Evolutionary conservation across 2,888 invertebrate genomes (phyloP).

Genomic region (Drosophila mimetica): DNA sequence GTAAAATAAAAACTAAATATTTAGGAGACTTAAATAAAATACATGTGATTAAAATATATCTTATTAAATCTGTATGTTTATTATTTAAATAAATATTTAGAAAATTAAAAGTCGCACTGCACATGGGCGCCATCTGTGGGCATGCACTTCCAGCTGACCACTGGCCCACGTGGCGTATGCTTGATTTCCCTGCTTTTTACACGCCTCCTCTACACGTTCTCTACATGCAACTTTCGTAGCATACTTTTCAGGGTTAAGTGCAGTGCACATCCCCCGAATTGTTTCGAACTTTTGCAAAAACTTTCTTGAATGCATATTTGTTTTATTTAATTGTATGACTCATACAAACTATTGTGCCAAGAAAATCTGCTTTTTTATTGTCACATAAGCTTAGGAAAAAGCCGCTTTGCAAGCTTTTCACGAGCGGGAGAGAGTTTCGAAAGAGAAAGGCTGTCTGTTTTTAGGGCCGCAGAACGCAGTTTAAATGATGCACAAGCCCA

Average conservation of each 20-base stretch:
- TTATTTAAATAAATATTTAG: too few species aligned
- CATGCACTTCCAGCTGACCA: constrained; percentile 4
- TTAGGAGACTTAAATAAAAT: too few species aligned
- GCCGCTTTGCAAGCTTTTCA: constrained; percentile 15
- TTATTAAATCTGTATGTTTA: too few species aligned
- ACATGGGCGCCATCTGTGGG: constrained; percentile 20
- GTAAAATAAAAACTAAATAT: too few species aligned
- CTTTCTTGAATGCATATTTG: not conserved
- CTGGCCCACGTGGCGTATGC: constrained; percentile 13
- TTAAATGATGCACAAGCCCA: constrained; percentile 8
- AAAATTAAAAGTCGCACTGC: too few species aligned
- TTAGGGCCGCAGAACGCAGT: constrained; percentile 26
- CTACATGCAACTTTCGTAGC: constrained; percentile 29
- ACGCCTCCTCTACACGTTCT: not conserved
- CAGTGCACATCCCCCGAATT: not conserved
- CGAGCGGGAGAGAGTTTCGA: not conserved
- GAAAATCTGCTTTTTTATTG: not conserved
- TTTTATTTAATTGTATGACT: constrained; percentile 15
- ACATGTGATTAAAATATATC: too few species aligned
- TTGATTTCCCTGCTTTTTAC: constrained; percentile 19
- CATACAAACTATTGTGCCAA: not conserved
- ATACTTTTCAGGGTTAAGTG: constrained; percentile 14
- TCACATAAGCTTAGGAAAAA: constrained; percentile 1
- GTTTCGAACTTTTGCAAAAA: not conserved
- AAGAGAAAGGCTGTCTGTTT: constrained; percentile 2